These are phyloP conservation scores for Cheirogaleus major DNA, from an alignment of 2,797 vertebrate species.

Conservation along the genomic window DNA sequence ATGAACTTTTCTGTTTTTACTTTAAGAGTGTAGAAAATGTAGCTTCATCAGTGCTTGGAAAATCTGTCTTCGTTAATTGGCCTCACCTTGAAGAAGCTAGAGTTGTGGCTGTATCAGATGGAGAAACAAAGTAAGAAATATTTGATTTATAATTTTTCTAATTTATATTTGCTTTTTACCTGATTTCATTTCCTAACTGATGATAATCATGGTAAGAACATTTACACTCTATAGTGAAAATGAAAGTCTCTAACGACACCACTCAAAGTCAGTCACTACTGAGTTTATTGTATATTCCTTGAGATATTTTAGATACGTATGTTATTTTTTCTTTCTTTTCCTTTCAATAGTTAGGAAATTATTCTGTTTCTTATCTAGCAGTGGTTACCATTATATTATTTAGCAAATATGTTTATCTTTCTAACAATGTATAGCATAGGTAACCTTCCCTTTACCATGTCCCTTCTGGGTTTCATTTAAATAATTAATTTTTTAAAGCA, in stretches of 20 bases:
- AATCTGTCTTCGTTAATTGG: constrained; percentile 96
- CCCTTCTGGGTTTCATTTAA: constrained; percentile 35
- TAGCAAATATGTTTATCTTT: constrained; percentile 42
- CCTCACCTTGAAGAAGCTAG: constrained; percentile 98
- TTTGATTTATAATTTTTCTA: not conserved
- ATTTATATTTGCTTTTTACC: constrained; percentile 19
- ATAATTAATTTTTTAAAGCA: constrained; percentile 15
- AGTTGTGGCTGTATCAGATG: constrained; percentile 94
- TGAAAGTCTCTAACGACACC: not conserved
- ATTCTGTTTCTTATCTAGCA: constrained; percentile 34
- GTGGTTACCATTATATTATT: not conserved
- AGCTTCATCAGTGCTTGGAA: constrained; percentile 89
- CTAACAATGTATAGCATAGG: constrained; percentile 2
- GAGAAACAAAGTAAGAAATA: constrained; percentile 92
- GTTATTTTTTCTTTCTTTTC: constrained; percentile 10
- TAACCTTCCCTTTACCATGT: not conserved
- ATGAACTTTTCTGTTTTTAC: constrained; percentile 59
- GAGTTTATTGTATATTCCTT: constrained; percentile 1
- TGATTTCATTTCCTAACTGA: constrained; percentile 34
- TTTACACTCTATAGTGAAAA: not conserved
- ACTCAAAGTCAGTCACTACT: not conserved
- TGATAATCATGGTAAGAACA: not conserved
- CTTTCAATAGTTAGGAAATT: constrained; percentile 16
- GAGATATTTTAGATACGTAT: constrained; percentile 7
- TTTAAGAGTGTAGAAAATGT: constrained; percentile 90